A percentile compares a stretch with the other conserved stretches of the same genome.
Conservation (phyloP, 2,113 vertebrate species). For the Genyomyrus donnyi region DNA sequence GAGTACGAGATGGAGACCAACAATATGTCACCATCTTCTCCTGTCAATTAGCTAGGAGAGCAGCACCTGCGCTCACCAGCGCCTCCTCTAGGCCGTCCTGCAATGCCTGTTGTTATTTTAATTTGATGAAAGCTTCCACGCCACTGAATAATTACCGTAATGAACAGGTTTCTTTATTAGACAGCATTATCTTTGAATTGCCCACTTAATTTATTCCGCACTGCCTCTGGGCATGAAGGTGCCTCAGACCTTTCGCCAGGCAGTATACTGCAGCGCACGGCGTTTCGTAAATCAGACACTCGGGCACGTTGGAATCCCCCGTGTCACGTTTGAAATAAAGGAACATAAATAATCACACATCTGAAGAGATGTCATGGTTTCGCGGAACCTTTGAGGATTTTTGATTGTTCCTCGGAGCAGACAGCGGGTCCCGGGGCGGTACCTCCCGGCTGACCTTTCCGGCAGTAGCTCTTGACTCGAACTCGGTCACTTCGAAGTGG, state of each 20-base stretch:
- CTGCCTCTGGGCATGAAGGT: not conserved
- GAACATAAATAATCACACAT: not conserved
- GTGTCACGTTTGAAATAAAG: not conserved
- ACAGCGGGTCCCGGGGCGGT: not conserved
- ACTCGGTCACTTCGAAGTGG: conserved; percentile 11
- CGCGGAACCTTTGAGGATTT: not conserved
- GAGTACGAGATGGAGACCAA: not conserved
- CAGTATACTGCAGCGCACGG: not conserved
- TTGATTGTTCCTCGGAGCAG: not conserved
- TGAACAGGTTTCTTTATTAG: conserved; percentile 36
- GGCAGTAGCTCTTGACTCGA: not conserved
- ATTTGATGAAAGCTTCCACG: conserved; percentile 27
- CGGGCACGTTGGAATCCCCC: not conserved
- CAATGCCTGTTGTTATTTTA: conserved; percentile 23
- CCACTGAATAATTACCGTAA: conserved; percentile 41
- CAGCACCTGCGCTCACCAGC: conserved; percentile 39
- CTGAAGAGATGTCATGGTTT: not conserved
- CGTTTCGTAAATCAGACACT: not conserved
- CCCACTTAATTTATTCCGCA: conserved; percentile 9
- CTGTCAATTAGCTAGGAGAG: conserved; percentile 55
- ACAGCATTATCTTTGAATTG: conserved; percentile 30
- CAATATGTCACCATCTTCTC: conserved; percentile 65
- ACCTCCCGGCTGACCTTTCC: not conserved
- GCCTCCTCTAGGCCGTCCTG: conserved; percentile 25
- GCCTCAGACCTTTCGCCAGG: too few relatives aligned